Evolutionary conservation across 2,888 invertebrate species (phyloP).

Genomic region (Apamea epomidion): DNA sequence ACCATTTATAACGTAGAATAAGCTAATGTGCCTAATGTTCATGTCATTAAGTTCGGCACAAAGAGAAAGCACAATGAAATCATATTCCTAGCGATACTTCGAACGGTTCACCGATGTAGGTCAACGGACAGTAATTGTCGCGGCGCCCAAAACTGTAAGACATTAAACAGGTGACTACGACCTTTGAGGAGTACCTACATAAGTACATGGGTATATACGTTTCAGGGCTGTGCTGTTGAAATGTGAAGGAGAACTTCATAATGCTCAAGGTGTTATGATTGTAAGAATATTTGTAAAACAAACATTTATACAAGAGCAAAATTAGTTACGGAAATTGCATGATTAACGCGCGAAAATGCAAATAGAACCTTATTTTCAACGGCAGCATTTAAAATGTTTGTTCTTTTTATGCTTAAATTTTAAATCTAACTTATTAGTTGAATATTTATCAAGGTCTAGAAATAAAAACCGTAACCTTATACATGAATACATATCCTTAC

Average conservation of each 20-base stretch:
- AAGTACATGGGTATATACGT: neutral
- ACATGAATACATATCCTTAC: neutral
- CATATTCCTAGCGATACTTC: constrained; percentile 29
- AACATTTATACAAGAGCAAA: constrained; percentile 15
- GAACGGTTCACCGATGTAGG: constrained; percentile 44
- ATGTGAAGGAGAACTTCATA: constrained; percentile 16
- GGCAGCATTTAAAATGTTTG: neutral
- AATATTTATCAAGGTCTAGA: constrained; percentile 19
- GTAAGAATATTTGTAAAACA: constrained; percentile 27
- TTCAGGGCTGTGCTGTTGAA: constrained; percentile 47
- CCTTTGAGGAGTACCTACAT: constrained; percentile 40
- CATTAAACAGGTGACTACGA: constrained; percentile 51
- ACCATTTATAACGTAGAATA: constrained; percentile 26
- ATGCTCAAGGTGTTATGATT: constrained; percentile 27
- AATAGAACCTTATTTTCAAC: constrained; percentile 1
- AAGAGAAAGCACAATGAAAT: constrained; percentile 53
- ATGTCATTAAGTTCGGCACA: constrained; percentile 5
- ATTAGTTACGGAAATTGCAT: constrained; percentile 2
- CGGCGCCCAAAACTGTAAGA: constrained; percentile 46
- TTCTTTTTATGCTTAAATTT: neutral
- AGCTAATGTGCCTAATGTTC: constrained; percentile 42
- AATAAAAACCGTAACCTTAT: constrained; percentile 5
- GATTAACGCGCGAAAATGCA: constrained; percentile 5
- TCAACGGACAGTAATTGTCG: constrained; percentile 53
- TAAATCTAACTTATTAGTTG: neutral